Percentiles rank a stretch among this genome's conserved stretches.
Evolutionary conservation across 2,888 invertebrate genomes (phyloP).

Genomic region (Doris montereyensis): DNA sequence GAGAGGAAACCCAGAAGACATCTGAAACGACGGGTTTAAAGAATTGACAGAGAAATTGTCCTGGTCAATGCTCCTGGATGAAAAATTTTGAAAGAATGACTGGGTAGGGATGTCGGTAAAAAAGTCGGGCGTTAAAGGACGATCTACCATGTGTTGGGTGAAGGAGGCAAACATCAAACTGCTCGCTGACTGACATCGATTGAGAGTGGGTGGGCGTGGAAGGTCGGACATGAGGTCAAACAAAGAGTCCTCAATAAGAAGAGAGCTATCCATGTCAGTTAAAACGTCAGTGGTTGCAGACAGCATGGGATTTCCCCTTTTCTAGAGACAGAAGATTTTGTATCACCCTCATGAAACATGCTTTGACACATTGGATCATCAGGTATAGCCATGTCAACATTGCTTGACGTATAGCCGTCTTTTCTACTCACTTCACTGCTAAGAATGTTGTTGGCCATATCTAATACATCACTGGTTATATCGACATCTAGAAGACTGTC

Average conservation of each 20-base stretch:
- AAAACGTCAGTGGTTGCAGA: conserved; percentile 32
- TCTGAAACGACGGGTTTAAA: no score
- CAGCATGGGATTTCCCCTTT: conserved; percentile 39
- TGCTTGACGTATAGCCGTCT: not conserved
- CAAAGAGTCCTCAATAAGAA: conserved; percentile 33
- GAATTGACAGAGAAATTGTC: no score
- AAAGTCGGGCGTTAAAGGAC: conserved; percentile 41
- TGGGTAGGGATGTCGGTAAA: not conserved
- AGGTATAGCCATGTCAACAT: no score
- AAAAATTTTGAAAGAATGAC: not conserved
- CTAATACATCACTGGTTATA: not conserved
- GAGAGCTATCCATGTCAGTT: conserved; percentile 29
- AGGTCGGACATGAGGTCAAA: conserved; percentile 42
- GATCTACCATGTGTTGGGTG: conserved; percentile 36
- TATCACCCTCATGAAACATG: no score
- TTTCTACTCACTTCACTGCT: not conserved
- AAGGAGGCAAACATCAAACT: conserved; percentile 42
- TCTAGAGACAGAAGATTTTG: no score
- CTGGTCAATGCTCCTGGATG: no score
- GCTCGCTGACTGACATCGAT: conserved; percentile 40
- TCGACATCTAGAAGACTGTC: conserved; percentile 8
- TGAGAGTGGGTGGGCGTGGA: conserved; percentile 35
- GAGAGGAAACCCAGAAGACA: no score
- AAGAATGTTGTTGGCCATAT: not conserved
- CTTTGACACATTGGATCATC: no score